Evolutionary conservation across 2,797 vertebrate species (phyloP), one percentile per base, ranked within the genome.

Genomic region (Scolopax bukidnonensis): DNA sequence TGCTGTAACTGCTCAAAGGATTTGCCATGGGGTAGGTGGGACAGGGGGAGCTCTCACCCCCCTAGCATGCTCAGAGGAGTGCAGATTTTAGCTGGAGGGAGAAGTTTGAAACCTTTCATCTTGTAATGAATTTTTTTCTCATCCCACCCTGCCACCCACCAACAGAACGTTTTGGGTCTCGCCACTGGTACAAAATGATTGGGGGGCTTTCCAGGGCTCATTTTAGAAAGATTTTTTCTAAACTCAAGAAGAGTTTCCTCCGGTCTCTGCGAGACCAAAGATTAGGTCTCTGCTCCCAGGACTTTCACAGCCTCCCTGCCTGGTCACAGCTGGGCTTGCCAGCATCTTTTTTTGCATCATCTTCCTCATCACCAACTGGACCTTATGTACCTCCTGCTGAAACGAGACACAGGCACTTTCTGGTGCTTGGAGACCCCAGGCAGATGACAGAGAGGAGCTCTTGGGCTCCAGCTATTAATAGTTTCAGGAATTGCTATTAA

Each of bases 11-110:
- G 36, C 88, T 76, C 41, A 5, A 7, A 70, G 74, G 51, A 9
- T 93, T 90, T 68, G 71, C 89, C 14, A 2, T 10, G 28, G 83
- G 89, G 36, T 30, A 11, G 61, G 71, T 60, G 61, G 54, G 78
- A 78, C 61, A 41, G 61, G 25, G 67, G 61, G 67, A 74, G 38
- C 78, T 87, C 84, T 64, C 32, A 41, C 6, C 60, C 45, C 50
- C 38, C 43, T 13, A 16, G 53, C 25, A 3, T 3, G 20, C 60
- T 61, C 32, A 25, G 51, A 32, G 65, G 38, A 9, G 45, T 2
- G 30, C 45, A 63, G 75, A 50, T 79, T 85, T 60, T 51, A 69
- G 71, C 93, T 79, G 68, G 36, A 40, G 76, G 91, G 79, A 85
- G 36, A 71, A 68, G 30, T 4, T 6, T 10, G n/a, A 76, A 88